Evolutionary conservation across 2,113 vertebrate genomes (phyloP), one percentile per base, ranked within the genome.

Genomic region (Chamaea fasciata): DNA sequence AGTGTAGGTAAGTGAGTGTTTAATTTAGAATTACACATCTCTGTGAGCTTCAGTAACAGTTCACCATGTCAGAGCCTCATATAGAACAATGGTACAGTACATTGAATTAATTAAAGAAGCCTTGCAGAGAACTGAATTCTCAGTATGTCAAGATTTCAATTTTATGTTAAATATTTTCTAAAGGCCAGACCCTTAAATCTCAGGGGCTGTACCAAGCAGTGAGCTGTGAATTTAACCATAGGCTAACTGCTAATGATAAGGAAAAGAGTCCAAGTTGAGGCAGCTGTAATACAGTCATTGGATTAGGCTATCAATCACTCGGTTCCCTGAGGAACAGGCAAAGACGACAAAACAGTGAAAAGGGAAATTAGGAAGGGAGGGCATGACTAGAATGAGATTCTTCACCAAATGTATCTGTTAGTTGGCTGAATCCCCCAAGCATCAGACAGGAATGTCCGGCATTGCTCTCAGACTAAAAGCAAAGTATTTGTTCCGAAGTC

Each of bases 91-190:
- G 96, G 97, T 98, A 97, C 97, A 97, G 96, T 98, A 97, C 97
- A 95, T 96, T 97, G 98, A 98, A 98, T 98, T 99, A 98, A 98
- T 99, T 98, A 98, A 98, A 96, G 97, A 98, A 98, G 95, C 63
- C 98, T 98, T 95, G 95, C 98, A 97, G 98, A 98, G 98, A 97
- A 98, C 98, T 94, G 97, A 98, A 97, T 98, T 98, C 98, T 98
- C 98, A 97, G 98, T 96, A 95, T 98, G 98, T 98, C 98, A 98
- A 98, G 98, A 98, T 98, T 98, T 98, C 98, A 98, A 97, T 98
- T 98, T 98, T 98, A 98, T 98, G 98, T 99, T 98, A 99, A 98
- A 98, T 99, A 98, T 99, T 98, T 98, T 99, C 98, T 98, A 98
- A 98, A 99, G 98, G 98, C 98, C 98, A 98, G 98, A 97, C 97